Evolutionary conservation across 2,888 invertebrate species (phyloP).

Genomic region (Agonopterix arenella): DNA sequence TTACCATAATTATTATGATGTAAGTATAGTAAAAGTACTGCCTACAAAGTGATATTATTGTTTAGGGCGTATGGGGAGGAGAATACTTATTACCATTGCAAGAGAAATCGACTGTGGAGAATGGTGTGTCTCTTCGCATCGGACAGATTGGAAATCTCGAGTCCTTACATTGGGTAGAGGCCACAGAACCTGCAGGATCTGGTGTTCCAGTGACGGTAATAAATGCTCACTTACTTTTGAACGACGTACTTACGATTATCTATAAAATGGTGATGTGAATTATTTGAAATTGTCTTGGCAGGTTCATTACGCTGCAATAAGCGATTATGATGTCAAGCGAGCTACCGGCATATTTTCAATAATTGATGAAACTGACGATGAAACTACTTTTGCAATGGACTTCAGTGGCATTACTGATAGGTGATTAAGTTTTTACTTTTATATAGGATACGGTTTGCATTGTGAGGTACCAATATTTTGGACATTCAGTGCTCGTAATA

Average conservation of each 20-base stretch:
- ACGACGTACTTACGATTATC: background rate
- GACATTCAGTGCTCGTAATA: no score
- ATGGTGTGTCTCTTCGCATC: slow-evolving; percentile 19
- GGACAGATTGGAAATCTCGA: slow-evolving; percentile 25
- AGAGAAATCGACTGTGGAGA: slow-evolving; percentile 7
- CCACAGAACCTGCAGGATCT: slow-evolving; percentile 9
- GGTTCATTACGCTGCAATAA: slow-evolving; percentile 21
- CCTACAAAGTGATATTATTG: background rate
- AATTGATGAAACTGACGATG: slow-evolving; percentile 4
- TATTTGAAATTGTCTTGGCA: slow-evolving; percentile 1
- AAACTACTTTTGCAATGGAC: slow-evolving; percentile 34
- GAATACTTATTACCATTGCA: slow-evolving; percentile 26
- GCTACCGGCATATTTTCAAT: slow-evolving; percentile 20
- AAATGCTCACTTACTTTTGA: background rate
- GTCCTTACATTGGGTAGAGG: slow-evolving; percentile 36
- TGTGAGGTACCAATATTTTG: background rate
- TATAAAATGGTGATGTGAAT: background rate
- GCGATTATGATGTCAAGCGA: slow-evolving; percentile 25
- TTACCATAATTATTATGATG: no score
- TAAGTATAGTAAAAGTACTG: no score
- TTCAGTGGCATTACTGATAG: slow-evolving; percentile 43
- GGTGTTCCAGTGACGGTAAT: slow-evolving; percentile 36
- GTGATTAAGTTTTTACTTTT: slow-evolving; percentile 16
- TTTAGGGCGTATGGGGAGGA: slow-evolving; percentile 30
- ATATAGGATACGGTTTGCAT: background rate